Conservation (phyloP, 1,140 invertebrate genomes). For the Campoletis sonorensis region DNA sequence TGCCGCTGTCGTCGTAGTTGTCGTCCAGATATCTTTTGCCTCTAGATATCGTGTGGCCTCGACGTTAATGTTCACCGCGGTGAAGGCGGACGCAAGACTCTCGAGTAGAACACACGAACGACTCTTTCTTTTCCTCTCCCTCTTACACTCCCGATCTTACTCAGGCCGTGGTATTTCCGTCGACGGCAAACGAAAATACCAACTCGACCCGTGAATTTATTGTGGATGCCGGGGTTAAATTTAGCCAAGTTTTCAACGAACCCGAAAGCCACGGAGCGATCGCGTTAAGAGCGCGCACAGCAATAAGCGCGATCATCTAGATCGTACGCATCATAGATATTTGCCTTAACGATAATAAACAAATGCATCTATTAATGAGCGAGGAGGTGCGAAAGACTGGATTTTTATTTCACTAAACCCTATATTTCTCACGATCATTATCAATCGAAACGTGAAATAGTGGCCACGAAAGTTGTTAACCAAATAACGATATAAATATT, state of each 20-base stretch:
- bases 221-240: constrained; percentile 49
- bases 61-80: neutral
- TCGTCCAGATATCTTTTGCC: neutral
- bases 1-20: neutral
- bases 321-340: constrained; percentile 31
- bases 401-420: neutral
- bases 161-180: constrained; percentile 49
- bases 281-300: neutral
- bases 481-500: neutral
- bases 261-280: constrained; percentile 1
- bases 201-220: constrained; percentile 49
- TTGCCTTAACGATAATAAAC: neutral
- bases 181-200: constrained; percentile 52
- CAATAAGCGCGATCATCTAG: constrained; percentile 27
- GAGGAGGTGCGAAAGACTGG: neutral
- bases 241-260: constrained; percentile 44
- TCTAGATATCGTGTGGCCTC: neutral
- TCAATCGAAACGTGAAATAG: neutral
- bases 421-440: neutral
- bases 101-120: neutral
- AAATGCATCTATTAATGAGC: neutral
- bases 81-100: neutral
- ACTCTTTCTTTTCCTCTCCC: constrained; percentile 10
- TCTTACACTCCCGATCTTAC: neutral
- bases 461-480: neutral